Base-by-base conservation (phyloP, 1,140 invertebrate species). In the Philotrypesis tridentata region DNA sequence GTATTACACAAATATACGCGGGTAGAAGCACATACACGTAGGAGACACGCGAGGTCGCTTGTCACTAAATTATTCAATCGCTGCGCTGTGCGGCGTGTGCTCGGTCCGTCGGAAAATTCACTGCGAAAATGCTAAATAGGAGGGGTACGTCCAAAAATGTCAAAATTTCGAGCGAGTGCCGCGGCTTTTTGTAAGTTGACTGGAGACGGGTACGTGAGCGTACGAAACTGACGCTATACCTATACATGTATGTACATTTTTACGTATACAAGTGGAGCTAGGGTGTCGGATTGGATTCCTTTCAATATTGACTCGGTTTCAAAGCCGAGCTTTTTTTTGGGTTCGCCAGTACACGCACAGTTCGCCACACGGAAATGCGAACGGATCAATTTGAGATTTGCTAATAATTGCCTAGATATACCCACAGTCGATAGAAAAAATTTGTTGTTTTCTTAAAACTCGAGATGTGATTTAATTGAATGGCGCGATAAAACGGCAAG, bases 1-100 rank as follows among this genome's bases (percentile, higher is more conserved):
- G 60, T 73, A 27, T 48, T n/a, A 55, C 11, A n/a, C 31, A 29
- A 21, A 25, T 40, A 74, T 23, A 11, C 23, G 68, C 9, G 0
- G 6, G 31, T 43, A 79, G 43, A 60, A n/a, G 48, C 75, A 29
- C 25, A 43, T 74, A 60, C 31, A 29, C 25, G 55, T 74, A 79
- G 48, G 79, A 60, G 81, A 84, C 79, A 82, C 82, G 83, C 74
- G 82, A 82, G 79, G 70, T 78, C 67, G 67, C 83, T 85, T 86
- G 85, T 88, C 87, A 87, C 87, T 88, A 84, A 88, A 88, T 88
- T 86, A 88, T 88, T 88, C 86, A 88, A 74, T 79, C 76, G 76
- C 80, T 79, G 82, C 78, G 82, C 17, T 55, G 48, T 11, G 12
- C 12, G 12, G 40, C 17, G 21, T n/a, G 48, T 55, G 48, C 48